Conservation (phyloP, 2,113 vertebrate species). For the Pterocles orientalis region DNA sequence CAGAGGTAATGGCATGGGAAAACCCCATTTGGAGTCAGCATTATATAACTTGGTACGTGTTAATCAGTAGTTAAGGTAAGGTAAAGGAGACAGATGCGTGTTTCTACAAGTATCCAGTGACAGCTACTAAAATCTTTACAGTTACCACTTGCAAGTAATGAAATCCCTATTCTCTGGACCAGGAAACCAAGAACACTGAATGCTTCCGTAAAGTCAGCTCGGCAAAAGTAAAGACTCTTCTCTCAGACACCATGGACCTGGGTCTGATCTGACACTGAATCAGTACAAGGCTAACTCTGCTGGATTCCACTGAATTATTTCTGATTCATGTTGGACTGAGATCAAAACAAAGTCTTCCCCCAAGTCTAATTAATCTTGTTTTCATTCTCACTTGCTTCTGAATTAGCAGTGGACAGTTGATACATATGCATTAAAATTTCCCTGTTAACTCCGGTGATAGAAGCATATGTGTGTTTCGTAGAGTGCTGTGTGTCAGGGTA, state of each 20-base stretch:
- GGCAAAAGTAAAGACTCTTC: background rate
- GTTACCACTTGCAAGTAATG: background rate
- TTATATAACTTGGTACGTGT: background rate
- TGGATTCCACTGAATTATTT: background rate
- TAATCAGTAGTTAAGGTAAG: background rate
- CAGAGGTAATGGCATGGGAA: background rate
- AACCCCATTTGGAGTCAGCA: background rate
- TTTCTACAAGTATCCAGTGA: background rate
- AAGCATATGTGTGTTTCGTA: slow-evolving; percentile 48
- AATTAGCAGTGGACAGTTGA: slow-evolving; percentile 35
- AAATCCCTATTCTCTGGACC: background rate
- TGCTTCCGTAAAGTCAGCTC: background rate
- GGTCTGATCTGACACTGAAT: background rate
- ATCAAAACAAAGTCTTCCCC: slow-evolving; percentile 29
- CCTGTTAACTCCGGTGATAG: background rate
- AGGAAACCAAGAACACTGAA: background rate
- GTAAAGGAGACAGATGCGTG: background rate
- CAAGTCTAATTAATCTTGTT: slow-evolving; percentile 50
- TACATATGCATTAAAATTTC: slow-evolving; percentile 44
- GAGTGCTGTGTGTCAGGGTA: background rate
- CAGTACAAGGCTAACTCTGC: background rate
- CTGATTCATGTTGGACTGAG: background rate
- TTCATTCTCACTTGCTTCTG: slow-evolving; percentile 20
- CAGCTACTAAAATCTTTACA: background rate
- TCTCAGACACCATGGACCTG: rapidly evolving